phyloP scores from a whole-genome alignment of 1,140 invertebrate genomes.

The Apis florea region DNA sequence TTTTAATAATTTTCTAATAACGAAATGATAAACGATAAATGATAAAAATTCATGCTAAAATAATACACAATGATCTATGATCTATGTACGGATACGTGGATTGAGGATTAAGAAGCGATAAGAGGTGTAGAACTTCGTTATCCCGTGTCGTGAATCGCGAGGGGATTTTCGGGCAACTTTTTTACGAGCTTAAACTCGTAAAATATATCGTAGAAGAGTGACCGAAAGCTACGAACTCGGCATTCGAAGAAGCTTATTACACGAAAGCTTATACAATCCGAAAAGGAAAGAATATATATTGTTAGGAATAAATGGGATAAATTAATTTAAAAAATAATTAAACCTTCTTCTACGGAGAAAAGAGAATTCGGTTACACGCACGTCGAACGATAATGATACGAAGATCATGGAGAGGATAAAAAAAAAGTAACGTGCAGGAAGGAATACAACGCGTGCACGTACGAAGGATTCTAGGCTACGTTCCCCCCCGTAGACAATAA shows the following conservation, averaged over 20 bases:
- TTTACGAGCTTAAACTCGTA: not conserved
- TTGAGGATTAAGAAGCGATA: not conserved
- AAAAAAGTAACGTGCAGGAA: not conserved
- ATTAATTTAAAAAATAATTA: too few species aligned
- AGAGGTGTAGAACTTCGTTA: not conserved
- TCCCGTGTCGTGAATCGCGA: not conserved
- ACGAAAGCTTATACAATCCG: too few species aligned
- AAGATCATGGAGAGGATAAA: not conserved
- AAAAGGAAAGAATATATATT: too few species aligned
- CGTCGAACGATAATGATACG: not conserved
- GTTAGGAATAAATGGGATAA: too few species aligned
- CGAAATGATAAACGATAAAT: too few species aligned
- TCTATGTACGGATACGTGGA: not conserved
- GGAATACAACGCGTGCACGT: too few species aligned
- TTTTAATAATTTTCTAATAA: too few species aligned
- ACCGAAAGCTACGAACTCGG: not conserved
- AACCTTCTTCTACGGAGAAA: too few species aligned
- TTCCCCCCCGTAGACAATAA: slow-evolving; percentile 24
- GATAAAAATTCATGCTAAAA: too few species aligned
- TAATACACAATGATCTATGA: too few species aligned
- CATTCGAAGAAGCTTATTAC: not conserved
- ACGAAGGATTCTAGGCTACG: slow-evolving; percentile 3
- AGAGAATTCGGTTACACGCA: too few species aligned
- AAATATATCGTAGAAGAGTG: not conserved
- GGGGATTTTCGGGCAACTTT: not conserved